Evolutionary conservation across 2,797 vertebrate genomes (phyloP).

Genomic region (Sitta carolinensis): DNA sequence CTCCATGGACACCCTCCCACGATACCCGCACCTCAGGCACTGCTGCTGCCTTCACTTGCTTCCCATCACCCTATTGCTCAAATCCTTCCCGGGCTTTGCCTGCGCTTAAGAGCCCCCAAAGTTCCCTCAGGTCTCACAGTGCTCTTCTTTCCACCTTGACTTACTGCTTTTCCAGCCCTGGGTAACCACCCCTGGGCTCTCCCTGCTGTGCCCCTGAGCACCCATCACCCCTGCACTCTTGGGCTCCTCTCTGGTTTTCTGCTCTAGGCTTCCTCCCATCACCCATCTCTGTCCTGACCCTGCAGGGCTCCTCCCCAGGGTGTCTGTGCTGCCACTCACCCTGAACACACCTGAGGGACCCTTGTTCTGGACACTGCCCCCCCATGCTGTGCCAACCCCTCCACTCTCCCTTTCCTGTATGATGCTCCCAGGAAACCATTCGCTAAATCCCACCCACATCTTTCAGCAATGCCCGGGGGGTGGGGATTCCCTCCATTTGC

Average conservation of each 20-base stretch:
- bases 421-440: background rate
- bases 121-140: rapidly evolving
- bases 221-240: background rate
- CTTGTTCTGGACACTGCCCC: background rate
- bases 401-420: background rate
- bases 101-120: background rate
- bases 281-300: rapidly evolving
- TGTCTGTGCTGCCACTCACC: background rate
- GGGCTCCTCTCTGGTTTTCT: background rate
- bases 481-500: background rate
- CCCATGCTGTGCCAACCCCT: rapidly evolving
- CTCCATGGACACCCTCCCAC: background rate
- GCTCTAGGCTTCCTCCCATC: background rate
- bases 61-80: background rate
- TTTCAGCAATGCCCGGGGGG: background rate
- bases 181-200: background rate
- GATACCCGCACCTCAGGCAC: rapidly evolving
- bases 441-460: background rate
- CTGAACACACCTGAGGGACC: too few species aligned
- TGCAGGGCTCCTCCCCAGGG: background rate
- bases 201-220: too few species aligned
- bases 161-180: rapidly evolving
- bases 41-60: background rate
- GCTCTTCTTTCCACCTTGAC: background rate
- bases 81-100: background rate